phyloP scores from a whole-genome alignment of 2,113 vertebrate genomes.

The Todiramphus saurophagus region DNA sequence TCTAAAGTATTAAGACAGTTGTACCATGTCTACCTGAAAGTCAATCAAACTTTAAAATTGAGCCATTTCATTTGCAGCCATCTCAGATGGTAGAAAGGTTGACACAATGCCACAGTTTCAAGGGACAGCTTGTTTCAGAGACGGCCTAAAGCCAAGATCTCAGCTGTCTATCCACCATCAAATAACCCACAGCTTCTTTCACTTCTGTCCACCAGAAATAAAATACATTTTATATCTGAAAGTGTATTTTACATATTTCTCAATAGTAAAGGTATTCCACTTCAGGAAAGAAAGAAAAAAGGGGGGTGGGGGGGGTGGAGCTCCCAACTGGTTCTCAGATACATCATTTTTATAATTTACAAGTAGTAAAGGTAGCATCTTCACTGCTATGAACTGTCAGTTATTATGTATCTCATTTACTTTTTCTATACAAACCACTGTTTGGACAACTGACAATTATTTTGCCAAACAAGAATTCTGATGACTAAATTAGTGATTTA shows the following conservation, averaged over 20 bases:
- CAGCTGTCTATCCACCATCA: neutral
- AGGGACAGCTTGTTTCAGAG: neutral
- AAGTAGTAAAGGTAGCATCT: neutral
- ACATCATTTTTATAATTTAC: neutral
- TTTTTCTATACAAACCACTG: neutral
- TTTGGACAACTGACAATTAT: neutral
- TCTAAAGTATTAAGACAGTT: neutral
- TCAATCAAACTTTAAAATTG: neutral
- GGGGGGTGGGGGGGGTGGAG: too few relatives aligned
- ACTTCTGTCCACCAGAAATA: neutral
- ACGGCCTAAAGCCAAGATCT: neutral
- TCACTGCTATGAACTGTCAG: neutral
- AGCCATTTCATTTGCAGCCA: neutral
- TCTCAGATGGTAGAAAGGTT: neutral
- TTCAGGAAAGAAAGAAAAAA: fast-evolving
- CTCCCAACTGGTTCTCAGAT: neutral
- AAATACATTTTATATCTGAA: neutral
- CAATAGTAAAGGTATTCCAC: neutral
- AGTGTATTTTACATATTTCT: neutral
- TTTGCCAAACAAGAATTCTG: neutral
- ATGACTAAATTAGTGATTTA: neutral
- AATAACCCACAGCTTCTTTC: neutral
- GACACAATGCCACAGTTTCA: neutral
- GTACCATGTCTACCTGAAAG: neutral
- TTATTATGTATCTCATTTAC: neutral